Base-by-base conservation (phyloP, 2,888 invertebrate species). In the Melinaea menophilus region DNA sequence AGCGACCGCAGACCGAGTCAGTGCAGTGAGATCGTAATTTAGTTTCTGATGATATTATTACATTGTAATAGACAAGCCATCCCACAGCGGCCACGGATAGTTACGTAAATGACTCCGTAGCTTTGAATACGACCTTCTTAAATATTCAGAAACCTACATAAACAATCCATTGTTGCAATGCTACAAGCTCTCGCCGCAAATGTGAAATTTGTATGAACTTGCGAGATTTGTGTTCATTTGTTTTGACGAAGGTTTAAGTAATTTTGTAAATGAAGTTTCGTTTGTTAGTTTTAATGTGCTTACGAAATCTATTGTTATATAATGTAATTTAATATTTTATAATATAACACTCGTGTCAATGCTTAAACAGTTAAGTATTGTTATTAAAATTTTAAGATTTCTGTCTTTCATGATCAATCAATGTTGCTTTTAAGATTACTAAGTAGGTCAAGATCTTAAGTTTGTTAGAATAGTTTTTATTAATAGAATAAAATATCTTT, bases 81-180 rank as follows among this genome's bases (percentile, higher is more conserved):
- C 71, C 73, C 75, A 68, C 69, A 77, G 80, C 74, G 81, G 81
- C 77, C 76, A 71, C 75, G 73, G 77, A 77, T 80, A 76, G 80
- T 85, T 82, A 82, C 79, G 78, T 79, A 82, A 85, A 85, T 84
- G 79, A 78, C 81, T 79, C 76, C 73, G 74, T 69, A 71, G 72
- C 62, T 63, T 61, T 57, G 60, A 66, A 68, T 68, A 58, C 62
- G 57, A 48, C 64, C 63, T 68, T 60, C 59, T 67, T 58, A 59
- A 58, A 66, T 61, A 65, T 67, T 67, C 65, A 65, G n/a, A 57
- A 57, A 59, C 61, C 55, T 61, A 56, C 65, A 65, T 57, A 61
- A 63, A 62, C 59, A 59, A 61, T 55, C 56, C 63, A 61, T 55
- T 63, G 55, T 55, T 61, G 55, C 48, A 61, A 61, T 57, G 41